These are phyloP conservation scores for Diplogasteroides magnus DNA, from an alignment of 1,140 invertebrate species.

Conservation along the genomic window DNA sequence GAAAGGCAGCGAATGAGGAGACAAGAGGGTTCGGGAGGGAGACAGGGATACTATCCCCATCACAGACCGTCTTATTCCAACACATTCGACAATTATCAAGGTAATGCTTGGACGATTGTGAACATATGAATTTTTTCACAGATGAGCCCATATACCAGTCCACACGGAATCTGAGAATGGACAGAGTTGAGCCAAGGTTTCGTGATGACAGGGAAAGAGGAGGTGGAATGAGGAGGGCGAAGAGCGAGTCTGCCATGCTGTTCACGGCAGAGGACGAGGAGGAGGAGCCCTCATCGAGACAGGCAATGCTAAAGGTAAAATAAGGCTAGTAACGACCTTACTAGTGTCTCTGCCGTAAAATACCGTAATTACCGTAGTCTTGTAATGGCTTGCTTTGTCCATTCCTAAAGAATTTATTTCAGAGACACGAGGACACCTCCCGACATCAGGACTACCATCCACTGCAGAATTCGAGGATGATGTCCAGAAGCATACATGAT, in stretches of 20 bases:
- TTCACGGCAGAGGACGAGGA: constrained; percentile 11
- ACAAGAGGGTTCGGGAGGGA: constrained; percentile 29
- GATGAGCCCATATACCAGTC: constrained; percentile 4
- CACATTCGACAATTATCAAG: not conserved
- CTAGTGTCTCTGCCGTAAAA: too few species aligned
- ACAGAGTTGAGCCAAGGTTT: not conserved
- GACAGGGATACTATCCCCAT: not conserved
- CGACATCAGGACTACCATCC: not conserved
- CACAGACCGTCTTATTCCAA: not conserved
- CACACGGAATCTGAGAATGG: not conserved
- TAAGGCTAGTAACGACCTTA: not conserved
- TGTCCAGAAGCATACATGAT: not conserved
- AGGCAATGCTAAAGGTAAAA: not conserved
- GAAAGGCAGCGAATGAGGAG: constrained; percentile 35
- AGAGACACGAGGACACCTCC: not conserved
- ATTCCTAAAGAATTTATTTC: too few species aligned
- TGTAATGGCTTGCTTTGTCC: too few species aligned
- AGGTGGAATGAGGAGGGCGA: constrained; percentile 29
- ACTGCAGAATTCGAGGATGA: not conserved
- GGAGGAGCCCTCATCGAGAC: not conserved
- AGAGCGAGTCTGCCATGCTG: constrained; percentile 31
- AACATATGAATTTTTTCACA: constrained; percentile 4
- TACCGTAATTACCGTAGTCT: too few species aligned
- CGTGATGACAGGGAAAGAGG: constrained; percentile 4
- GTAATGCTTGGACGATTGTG: not conserved